phyloP scores from a whole-genome alignment of 1,140 invertebrate species.

The Thaumatotibia leucotreta region DNA sequence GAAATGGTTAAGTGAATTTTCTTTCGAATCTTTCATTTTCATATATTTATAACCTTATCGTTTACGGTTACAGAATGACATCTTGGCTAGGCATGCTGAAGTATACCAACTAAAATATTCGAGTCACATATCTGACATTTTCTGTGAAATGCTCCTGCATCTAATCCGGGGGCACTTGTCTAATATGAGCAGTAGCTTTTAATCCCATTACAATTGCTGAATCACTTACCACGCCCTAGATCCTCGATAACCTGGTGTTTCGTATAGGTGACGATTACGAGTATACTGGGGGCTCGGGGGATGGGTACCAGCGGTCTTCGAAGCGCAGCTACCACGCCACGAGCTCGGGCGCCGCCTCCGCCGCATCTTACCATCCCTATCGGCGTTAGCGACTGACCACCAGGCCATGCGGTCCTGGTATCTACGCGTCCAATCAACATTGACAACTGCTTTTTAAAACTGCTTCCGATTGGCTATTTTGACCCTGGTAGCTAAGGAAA shows the following conservation, averaged over 20 bases:
- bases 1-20: too few relatives aligned
- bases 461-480: background rate
- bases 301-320: constrained; percentile 61
- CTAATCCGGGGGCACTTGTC: too few relatives aligned
- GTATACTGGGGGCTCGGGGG: constrained; percentile 66
- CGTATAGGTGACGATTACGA: constrained; percentile 67
- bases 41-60: too few relatives aligned
- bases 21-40: too few relatives aligned
- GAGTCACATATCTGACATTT: too few relatives aligned
- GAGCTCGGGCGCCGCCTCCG: constrained; percentile 48
- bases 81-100: too few relatives aligned
- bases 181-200: too few relatives aligned
- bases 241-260: constrained; percentile 25
- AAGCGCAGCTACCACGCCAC: constrained; percentile 62
- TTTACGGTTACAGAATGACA: too few relatives aligned
- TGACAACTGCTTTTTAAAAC: constrained; percentile 20
- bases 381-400: constrained; percentile 53
- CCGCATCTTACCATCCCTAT: constrained; percentile 70
- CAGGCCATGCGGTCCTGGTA: background rate
- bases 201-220: constrained; percentile 11
- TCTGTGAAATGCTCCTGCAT: too few relatives aligned
- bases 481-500: too few relatives aligned
- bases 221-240: background rate
- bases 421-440: constrained; percentile 14
- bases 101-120: too few relatives aligned